Evolutionary conservation across 2,888 invertebrate species (phyloP).

Genomic region (Eupithecia vulgata): DNA sequence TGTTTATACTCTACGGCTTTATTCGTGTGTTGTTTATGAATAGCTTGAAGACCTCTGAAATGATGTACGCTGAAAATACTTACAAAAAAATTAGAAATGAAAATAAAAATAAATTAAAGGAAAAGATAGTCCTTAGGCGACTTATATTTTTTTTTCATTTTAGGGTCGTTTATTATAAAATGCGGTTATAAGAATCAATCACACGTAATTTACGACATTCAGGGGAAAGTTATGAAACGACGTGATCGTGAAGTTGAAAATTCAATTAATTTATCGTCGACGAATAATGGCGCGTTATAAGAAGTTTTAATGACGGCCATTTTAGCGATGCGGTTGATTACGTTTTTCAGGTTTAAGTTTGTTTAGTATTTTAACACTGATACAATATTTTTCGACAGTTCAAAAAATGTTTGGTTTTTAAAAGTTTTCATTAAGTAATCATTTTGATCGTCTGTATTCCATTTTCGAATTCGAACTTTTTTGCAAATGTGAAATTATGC

Average conservation of each 20-base stretch:
- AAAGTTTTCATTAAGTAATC: neutral
- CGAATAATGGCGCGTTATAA: conserved; percentile 62
- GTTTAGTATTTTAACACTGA: conserved; percentile 28
- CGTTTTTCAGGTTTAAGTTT: conserved; percentile 40
- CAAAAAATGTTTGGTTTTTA: no score
- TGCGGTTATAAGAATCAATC: conserved; percentile 44
- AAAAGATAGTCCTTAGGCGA: neutral
- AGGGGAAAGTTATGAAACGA: conserved; percentile 48
- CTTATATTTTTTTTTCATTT: no score
- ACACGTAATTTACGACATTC: conserved; percentile 52
- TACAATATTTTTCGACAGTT: neutral
- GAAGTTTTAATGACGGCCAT: conserved; percentile 58
- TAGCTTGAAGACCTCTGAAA: neutral
- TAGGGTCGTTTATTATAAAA: neutral
- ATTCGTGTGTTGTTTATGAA: neutral
- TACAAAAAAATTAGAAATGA: neutral
- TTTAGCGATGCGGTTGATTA: conserved; percentile 45
- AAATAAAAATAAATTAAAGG: neutral
- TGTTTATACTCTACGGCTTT: neutral
- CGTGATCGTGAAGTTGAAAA: conserved; percentile 61
- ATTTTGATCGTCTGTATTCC: neutral
- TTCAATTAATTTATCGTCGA: conserved; percentile 71
- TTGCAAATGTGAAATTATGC: neutral
- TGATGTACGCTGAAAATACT: neutral
- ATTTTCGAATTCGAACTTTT: neutral